Base-by-base conservation (phyloP, 2,797 vertebrate species). In the Megaceryle alcyon region DNA sequence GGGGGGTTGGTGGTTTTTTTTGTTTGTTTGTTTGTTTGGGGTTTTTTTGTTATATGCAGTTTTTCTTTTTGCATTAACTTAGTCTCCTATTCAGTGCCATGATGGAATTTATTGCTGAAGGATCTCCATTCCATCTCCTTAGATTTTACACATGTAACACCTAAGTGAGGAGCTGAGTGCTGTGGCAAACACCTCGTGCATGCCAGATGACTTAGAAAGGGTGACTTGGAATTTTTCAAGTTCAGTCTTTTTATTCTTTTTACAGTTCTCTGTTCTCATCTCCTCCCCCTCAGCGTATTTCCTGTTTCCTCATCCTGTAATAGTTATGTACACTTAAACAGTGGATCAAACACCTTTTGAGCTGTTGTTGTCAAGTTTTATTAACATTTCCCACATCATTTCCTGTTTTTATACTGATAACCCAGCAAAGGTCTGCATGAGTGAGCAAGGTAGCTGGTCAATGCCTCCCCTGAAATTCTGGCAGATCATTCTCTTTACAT, bases 261-360 rank as follows among this genome's bases (percentile, higher is more conserved):
- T 88, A 84, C 68, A 70, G 31, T 85, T 94, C 61, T 85, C 90
- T 85, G 68, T 71, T 95, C 88, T 91, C 76, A 92, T 94, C 87
- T 95, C 91, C 83, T 95, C 75, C 66, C 64, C 64, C 76, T 81
- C 59, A 82, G 51, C 7, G 1, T 82, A 80, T 93, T 95, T 96
- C 96, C 92, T 95, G 94, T 95, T 96, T 95, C 95, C 96, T 96
- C 92, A 94, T 97, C 94, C 91, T 78, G 63, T 92, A 86, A 92
- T 94, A 92, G 91, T 94, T 59, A 75, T 82, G 69, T 76, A 90
- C 86, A 82, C 43, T 86, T 85, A 92, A 92, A 93, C 6, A 0
- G 89, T 92, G 95, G 96, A 97, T 86, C 90, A 95, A 86, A 92
- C 72, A 94, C 76, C 86, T 96, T 89, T 71, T 79, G 84, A 96